A percentile compares a stretch with the other conserved stretches of the same genome.
Conservation (phyloP, 2,113 vertebrate genomes). For the Butastur rufipennis region DNA sequence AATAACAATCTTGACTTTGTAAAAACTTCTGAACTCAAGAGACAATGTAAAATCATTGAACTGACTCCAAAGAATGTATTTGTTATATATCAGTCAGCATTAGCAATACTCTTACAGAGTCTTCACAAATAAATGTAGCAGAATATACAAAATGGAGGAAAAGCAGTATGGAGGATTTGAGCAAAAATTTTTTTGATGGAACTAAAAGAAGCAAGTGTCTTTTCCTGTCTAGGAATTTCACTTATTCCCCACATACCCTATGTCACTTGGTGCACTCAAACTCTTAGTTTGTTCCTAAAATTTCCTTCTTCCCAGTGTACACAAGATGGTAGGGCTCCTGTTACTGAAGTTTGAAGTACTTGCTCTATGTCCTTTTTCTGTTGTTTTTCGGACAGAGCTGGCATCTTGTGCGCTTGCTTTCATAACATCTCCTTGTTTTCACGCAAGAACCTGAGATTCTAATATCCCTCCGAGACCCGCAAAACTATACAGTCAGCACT, state of each 20-base stretch:
- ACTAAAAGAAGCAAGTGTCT: not conserved
- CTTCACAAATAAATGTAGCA: not conserved
- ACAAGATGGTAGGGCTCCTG: accelerated
- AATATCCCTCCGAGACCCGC: not conserved
- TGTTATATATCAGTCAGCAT: not conserved
- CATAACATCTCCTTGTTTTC: not conserved
- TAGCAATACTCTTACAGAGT: not conserved
- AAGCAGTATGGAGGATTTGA: not conserved
- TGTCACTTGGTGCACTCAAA: not conserved
- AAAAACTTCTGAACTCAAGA: not conserved
- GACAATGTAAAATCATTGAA: not conserved
- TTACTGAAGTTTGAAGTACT: not conserved
- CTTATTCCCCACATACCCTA: not conserved
- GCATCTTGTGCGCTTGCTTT: not conserved
- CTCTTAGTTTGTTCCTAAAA: not conserved
- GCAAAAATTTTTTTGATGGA: not conserved
- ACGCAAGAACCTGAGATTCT: not conserved
- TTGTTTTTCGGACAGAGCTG: not conserved
- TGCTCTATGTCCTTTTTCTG: not conserved
- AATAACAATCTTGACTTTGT: not conserved
- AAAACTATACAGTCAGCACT: not conserved
- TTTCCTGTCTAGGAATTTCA: not conserved
- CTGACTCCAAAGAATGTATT: not conserved
- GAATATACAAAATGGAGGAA: not conserved
- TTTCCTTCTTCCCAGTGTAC: not conserved